Evolutionary conservation across 2,797 vertebrate genomes (phyloP), one percentile per base, ranked within the genome.

Genomic region (Heterohyrax brucei): DNA sequence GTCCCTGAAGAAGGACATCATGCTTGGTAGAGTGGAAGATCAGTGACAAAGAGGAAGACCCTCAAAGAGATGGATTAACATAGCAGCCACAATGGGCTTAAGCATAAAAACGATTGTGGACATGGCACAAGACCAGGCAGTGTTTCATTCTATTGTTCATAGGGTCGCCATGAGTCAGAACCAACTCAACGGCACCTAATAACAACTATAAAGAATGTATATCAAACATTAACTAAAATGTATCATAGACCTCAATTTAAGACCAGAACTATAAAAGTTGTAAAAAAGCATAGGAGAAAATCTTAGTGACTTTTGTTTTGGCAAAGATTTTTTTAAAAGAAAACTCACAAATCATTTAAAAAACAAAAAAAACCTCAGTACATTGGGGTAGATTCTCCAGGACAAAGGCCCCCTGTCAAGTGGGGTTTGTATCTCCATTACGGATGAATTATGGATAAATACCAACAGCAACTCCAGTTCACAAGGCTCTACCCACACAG

Each of bases 141-240:
- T 39, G 39, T 39, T 39, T 39, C 39, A 39, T 39, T 39, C 39
- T 39, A 39, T 39, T 39, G 39, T 39, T 39, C 39, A 39, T 39
- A 39, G 39, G 39, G 39, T 39, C 39, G 39, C 39, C 39, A 39
- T 39, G 39, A 39, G 39, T 39, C 39, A 39, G 39, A 39, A 39
- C 39, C 39, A 39, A 39, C 39, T 39, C 39, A 39, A 39, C 39
- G 39, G 39, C 39, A 39, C 39, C 39, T 39, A 39, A 39, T 39
- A 39, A 39, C 39, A 39, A 39, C 39, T 89, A 39, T 39, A 80
- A 80, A 70, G n/a, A 93, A 30, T 48, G 13, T 21, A 28, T 70
- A 78, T 61, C 62, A 90, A 95, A 89, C 95, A 76, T 73, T 81
- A 93, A 95, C 68, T 94, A 73, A 96, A 95, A 92, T 88, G 26